Percentiles rank a stretch among this genome's conserved stretches.
These are phyloP conservation scores for Agrotis segetum DNA, from an alignment of 2,888 invertebrate species.

Conservation along the genomic window DNA sequence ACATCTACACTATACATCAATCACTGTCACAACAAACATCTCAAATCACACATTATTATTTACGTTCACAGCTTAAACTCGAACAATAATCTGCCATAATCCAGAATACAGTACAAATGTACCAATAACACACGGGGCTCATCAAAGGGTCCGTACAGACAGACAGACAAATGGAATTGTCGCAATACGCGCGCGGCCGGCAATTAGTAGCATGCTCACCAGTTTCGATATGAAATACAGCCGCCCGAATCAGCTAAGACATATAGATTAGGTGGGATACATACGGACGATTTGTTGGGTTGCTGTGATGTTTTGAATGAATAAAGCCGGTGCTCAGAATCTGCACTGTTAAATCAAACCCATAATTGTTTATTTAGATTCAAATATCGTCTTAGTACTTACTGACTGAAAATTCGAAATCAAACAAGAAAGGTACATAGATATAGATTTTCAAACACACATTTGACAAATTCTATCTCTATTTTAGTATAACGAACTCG, in stretches of 20 bases:
- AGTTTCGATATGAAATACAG: conserved; percentile 88
- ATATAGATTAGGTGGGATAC: conserved; percentile 81
- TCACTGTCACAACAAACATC: conserved; percentile 44
- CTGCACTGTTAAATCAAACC: background rate
- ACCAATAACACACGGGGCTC: conserved; percentile 57
- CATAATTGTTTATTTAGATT: no score
- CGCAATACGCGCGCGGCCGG: conserved; percentile 74
- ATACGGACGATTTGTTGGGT: conserved; percentile 68
- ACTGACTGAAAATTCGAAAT: background rate
- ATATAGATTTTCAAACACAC: no score
- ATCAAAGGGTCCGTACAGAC: conserved; percentile 69
- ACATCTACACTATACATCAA: conserved; percentile 7
- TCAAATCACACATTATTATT: conserved; percentile 41
- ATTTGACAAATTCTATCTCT: no score
- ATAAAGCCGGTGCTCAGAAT: background rate
- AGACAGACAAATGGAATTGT: conserved; percentile 83
- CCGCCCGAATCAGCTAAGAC: conserved; percentile 85
- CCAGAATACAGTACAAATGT: conserved; percentile 43
- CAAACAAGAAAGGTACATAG: background rate
- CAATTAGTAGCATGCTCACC: conserved; percentile 85
- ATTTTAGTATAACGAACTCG: no score
- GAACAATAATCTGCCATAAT: conserved; percentile 53
- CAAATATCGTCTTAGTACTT: no score
- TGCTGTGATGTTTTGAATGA: background rate
- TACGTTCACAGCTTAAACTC: conserved; percentile 23